Evolutionary conservation across 1,140 invertebrate species (phyloP), one percentile per base, ranked within the genome.

Genomic region (Phocides pigmalion): DNA sequence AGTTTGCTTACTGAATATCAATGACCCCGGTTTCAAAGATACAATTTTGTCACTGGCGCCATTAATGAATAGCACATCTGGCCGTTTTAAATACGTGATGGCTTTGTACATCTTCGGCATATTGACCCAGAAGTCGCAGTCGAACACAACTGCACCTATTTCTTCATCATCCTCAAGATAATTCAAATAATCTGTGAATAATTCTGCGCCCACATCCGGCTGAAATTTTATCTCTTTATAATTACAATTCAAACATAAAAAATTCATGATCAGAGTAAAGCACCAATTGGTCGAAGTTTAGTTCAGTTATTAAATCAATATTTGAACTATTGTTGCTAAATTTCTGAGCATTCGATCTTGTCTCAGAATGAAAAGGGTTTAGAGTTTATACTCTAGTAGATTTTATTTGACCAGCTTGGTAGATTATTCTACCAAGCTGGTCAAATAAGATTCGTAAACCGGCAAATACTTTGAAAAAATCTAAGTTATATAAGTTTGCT

Each of bases 31-130:
- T 9, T 75, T 84, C 15, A 93, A 70, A 15, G 91, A 86, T 6
- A 93, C 65, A 12, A 84, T 46, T 56, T 70, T 89, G 68, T 93
- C 92, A 3, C 91, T 90, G 9, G 92, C 92, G 4, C 92, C 92
- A 14, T 68, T 77, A 1, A 93, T 69, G 39, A 92, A 84, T 11
- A 89, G 53, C n/a, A 93, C 93, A 17, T 92, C 91, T 2, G 92
- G 84, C 14, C 82, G 66, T 4, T 74, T 68, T 15, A 93, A 61
- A 39, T 93, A 93, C 0, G 89, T 74, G 22, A 91, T 82, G 0
- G 92, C 92, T 53, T 84, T 89, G 64, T 59, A 59, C 54, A 59
- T 59, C 25, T 59, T 59, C 2, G 54, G 54, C 12, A 59, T 59
- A n/a, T 59, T 59, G n/a, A 59, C 25, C 41, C 42, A 19, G 93